Base-by-base conservation (phyloP, 2,888 invertebrate genomes). In the Drosophila borborema region DNA sequence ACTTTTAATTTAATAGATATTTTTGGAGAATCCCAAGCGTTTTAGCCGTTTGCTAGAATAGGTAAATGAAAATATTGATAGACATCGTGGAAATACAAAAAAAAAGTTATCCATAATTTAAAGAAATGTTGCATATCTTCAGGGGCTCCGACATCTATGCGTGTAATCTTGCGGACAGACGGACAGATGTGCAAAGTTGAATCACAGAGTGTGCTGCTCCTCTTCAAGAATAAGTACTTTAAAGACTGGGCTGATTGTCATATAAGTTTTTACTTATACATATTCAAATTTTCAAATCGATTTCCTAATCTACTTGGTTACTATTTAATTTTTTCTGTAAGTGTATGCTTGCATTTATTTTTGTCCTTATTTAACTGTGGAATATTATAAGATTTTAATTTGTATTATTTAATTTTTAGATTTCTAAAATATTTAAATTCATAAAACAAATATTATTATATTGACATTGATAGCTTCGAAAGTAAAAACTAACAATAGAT, bases 401-500 rank as follows among this genome's bases (percentile, higher is more conserved):
- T 48, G 38, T 14, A 48, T 23, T 14, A 16, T 7, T 41, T 34
- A 34, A 6, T 18, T 41, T 40, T 54, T 12, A 23, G 5, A 12
- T 16, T 36, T 20, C 4, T 4, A 12, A 53, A 53, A 55, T 31
- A 16, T 20, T 36, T 49, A 23, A 23, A 58, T 45, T 68, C 14
- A 9, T 41, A 20, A 12, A 60, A n/a, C n/a, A 31, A 49, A 20
- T 7, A 40, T 10, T 12, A 38, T 23, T 49, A 38, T 10, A 9
- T 36, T 23, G 36, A 63, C 36, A 16, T 23, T 63, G 43, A 23
- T 40, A 41, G 34, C 62, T 10, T 38, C 43, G n/a, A 45, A 48
- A 60, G 63, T 23, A 4, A 48, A 58, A 41, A 20, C 45, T 38
- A 58, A 48, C 23, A 34, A 54, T 40, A 62, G 18, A 48, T 48